Evolutionary conservation across 2,113 vertebrate species (phyloP).

Genomic region (Misgurnus anguillicaudatus): DNA sequence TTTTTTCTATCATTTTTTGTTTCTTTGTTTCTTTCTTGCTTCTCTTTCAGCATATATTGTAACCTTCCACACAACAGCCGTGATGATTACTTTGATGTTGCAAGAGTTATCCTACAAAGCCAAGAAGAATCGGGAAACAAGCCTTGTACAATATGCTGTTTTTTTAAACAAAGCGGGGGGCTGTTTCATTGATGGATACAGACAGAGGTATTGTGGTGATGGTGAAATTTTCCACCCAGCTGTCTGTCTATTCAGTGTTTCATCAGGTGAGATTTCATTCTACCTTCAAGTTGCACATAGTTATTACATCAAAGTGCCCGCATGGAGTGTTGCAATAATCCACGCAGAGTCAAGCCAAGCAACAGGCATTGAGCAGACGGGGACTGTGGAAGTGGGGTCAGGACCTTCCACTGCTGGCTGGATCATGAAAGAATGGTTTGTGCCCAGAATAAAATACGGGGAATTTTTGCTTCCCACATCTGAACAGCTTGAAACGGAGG

Average conservation of each 20-base stretch:
- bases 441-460: constrained; percentile 67
- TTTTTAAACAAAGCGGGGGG: constrained; percentile 26
- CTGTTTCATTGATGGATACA: constrained; percentile 10
- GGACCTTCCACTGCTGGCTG: constrained; percentile 66
- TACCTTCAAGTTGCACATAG: constrained; percentile 65
- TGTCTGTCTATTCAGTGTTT: constrained; percentile 53
- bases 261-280: constrained; percentile 62
- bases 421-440: constrained; percentile 73
- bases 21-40: background rate
- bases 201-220: constrained; percentile 8
- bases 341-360: constrained; percentile 48
- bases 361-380: constrained; percentile 65
- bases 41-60: background rate
- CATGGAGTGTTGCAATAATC: constrained; percentile 71
- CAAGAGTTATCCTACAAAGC: background rate
- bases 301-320: constrained; percentile 72
- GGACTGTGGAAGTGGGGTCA: constrained; percentile 70
- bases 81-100: background rate
- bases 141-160: background rate
- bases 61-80: background rate
- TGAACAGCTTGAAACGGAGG: constrained; percentile 59
- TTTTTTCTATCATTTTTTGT: background rate
- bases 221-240: constrained; percentile 36
- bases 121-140: background rate
- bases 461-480: constrained; percentile 55